Evolutionary conservation across 2,888 invertebrate species (phyloP).

Genomic region (Ichneumon xanthorius): DNA sequence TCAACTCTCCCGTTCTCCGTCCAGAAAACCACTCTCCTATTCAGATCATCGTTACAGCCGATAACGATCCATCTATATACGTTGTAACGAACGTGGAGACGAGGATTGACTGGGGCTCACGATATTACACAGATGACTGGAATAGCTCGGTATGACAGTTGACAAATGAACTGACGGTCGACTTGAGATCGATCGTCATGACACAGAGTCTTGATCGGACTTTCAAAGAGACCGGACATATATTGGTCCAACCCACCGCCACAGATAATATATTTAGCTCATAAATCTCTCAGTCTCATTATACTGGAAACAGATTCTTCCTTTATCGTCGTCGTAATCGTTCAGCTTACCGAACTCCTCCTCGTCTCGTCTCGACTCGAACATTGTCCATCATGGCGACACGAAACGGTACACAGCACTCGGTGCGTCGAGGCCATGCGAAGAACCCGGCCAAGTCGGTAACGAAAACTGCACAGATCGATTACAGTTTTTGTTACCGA

Average conservation of each 20-base stretch:
- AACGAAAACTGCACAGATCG: no score
- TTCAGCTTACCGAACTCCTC: slow-evolving; percentile 21
- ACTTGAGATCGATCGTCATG: no score
- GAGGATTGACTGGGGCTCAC: no score
- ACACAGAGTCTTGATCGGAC: no score
- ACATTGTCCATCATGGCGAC: background rate
- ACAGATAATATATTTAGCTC: background rate
- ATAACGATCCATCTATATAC: background rate
- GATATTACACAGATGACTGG: no score
- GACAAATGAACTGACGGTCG: no score
- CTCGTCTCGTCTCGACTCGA: slow-evolving; percentile 30
- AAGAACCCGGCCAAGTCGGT: no score
- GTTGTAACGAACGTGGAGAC: no score
- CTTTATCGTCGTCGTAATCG: slow-evolving; percentile 32
- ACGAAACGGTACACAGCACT: background rate
- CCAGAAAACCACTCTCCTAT: background rate
- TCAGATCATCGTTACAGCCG: background rate
- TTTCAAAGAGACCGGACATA: no score
- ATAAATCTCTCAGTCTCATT: slow-evolving; percentile 8
- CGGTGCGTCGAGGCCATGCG: background rate
- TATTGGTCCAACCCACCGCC: background rate
- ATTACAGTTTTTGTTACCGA: background rate
- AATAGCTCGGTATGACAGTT: background rate
- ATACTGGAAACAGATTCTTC: slow-evolving; percentile 18
- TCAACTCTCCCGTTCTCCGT: background rate